These are phyloP conservation scores for Liparis tanakae DNA, from an alignment of 2,797 vertebrate genomes.

Conservation along the genomic window DNA sequence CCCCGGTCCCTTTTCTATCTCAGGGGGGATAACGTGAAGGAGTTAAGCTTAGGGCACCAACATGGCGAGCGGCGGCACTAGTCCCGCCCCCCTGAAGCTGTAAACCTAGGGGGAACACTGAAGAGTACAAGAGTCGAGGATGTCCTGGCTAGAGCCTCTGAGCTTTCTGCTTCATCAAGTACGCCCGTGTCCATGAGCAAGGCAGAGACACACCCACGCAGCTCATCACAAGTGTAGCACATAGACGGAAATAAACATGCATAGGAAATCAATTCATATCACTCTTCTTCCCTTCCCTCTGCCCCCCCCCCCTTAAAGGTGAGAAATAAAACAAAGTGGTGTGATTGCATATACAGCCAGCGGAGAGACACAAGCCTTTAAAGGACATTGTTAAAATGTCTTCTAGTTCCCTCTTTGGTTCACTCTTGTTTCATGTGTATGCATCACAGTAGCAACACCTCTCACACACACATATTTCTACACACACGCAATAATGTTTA, in stretches of 20 bases:
- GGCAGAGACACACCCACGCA: background rate
- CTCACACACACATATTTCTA: background rate
- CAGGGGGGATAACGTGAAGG: too few relatives aligned
- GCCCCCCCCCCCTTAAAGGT: background rate
- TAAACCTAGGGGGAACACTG: too few relatives aligned
- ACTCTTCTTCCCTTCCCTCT: background rate
- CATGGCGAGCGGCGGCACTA: too few relatives aligned
- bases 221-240: slow-evolving; percentile 1
- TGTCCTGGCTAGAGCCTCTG: background rate
- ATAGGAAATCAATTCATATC: slow-evolving; percentile 9
- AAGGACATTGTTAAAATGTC: background rate
- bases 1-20: too few relatives aligned
- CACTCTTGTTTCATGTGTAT: slow-evolving; percentile 20
- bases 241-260: slow-evolving; percentile 16
- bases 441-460: background rate
- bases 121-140: too few relatives aligned
- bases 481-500: slow-evolving; percentile 73
- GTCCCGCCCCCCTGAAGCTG: too few relatives aligned
- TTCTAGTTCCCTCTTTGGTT: background rate
- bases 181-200: background rate
- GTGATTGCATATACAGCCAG: background rate
- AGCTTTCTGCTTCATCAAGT: background rate
- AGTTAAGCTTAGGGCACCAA: too few relatives aligned
- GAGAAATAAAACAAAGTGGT: background rate
- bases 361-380: background rate